Base-by-base conservation (phyloP, 2,888 invertebrate genomes). In the Lasioglossum lativentre region DNA sequence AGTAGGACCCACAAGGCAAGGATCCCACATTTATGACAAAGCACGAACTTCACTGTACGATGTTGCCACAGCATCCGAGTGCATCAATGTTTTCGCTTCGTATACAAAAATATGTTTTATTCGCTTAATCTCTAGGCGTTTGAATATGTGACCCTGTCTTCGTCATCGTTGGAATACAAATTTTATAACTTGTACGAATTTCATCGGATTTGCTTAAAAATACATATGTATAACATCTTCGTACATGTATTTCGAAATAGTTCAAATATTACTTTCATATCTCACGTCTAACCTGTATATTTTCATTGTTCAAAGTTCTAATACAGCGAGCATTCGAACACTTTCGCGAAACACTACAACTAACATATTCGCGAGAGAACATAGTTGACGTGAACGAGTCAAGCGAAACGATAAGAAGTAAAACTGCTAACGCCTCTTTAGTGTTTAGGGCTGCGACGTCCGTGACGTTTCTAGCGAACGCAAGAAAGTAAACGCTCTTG, bases 401-500 rank as follows among this genome's bases (percentile, higher is more conserved):
- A 73, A 73, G 72, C 23, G 45, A 79, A 27, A 74, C 78, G 75
- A 78, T 30, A 52, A 47, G 66, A 71, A 86, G 68, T 59, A 75
- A 77, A 73, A 78, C 73, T 66, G 78, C 75, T 82, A 80, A 86
- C 78, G 71, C 66, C 47, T 23, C 19, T 72, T 71, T 34, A 78
- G 73, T 40, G 76, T 30, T 52, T 27, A 66, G 16, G 56, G 47
- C 23, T 52, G 47, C 19, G 34, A 38, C 27, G 78, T 76, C 56
- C 23, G 52, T 63, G 47, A 77, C 66, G 66, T 59, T 59, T 30
- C 27, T 63, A 16, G 59, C 19, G 30, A 8, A 52, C 82, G 75
- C 74, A 78, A 85, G 70, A 86, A 76, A 88, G 80, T 84, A 75
- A 84, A 89, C 63, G 66, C 47, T 63, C 82, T 70, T 78, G 73